Percentiles rank a stretch among this genome's conserved stretches.
These are phyloP conservation scores for Meloidogyne floridensis DNA, from an alignment of 1,140 invertebrate species.

Conservation along the genomic window DNA sequence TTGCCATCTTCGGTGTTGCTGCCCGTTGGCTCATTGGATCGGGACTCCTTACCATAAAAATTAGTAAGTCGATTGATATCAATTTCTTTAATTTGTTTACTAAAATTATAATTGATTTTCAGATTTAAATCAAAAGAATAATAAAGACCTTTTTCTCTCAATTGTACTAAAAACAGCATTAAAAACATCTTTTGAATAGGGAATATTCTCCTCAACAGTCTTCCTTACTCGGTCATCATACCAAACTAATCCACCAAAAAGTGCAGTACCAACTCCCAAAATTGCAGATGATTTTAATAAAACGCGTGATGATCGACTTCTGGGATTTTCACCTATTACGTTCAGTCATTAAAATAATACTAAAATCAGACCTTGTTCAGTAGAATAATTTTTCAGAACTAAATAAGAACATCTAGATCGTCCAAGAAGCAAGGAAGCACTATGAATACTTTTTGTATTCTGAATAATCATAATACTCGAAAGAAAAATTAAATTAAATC, in stretches of 20 bases:
- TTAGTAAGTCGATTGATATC: background rate
- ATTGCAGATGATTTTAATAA: background rate
- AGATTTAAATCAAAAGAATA: conserved; percentile 10
- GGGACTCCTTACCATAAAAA: background rate
- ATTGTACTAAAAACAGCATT: conserved; percentile 24
- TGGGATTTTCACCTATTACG: background rate
- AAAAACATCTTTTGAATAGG: conserved; percentile 29
- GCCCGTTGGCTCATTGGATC: background rate
- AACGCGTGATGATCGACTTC: background rate
- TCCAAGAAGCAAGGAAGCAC: background rate
- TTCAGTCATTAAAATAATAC: background rate
- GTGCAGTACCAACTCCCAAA: background rate
- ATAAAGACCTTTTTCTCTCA: background rate
- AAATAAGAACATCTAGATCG: background rate
- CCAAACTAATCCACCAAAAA: conserved; percentile 1
- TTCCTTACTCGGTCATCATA: conserved; percentile 20
- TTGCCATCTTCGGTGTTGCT: background rate
- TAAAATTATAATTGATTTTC: background rate
- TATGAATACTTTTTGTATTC: background rate
- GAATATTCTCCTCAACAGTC: conserved; percentile 24
- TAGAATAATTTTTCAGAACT: background rate
- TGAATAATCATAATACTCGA: background rate
- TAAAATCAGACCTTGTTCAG: background rate
- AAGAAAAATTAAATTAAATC: background rate
- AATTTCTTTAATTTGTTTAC: background rate